Base-by-base conservation (phyloP, 2,113 vertebrate genomes). In the Mormyrus iriodes region DNA sequence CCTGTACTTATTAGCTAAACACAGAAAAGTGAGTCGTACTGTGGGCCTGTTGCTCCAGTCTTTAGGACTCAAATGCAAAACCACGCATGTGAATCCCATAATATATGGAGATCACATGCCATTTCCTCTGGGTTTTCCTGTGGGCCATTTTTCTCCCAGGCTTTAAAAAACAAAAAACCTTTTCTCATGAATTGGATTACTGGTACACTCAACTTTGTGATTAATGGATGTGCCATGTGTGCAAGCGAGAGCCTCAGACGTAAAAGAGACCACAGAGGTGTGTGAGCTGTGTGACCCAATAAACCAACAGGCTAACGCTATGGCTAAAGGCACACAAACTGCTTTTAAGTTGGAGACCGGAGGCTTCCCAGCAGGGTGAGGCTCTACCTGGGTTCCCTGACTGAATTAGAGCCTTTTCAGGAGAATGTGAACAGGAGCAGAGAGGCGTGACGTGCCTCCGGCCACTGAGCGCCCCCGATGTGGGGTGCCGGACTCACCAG, bases 401-500 rank as follows among this genome's bases (percentile, higher is more conserved):
- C 15, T 79, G 73, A 79, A 42, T 42, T 5, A 19, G 73, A 5
- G 35, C 35, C 35, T 10, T 69, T 69, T 69, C 61, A 69, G n/a
- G 61, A 69, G n/a, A 31, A 31, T 31, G 58, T 65, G n/a, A 69
- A 69, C n/a, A 12, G 61, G 9, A 13, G 61, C n/a, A 69, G 61
- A n/a, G 61, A 69, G 61, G 61, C 61, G 27, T 69, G 61, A 69
- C 61, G 10, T 31, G n/a, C 10, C 3, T 31, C n/a, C 61, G n/a
- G 61, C 10, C 27, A 0, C 61, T 0, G 61, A 31, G n/a, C 2
- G 27, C 61, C 61, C 61, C 61, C n/a, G 10, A n/a, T 4, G 61
- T 0, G n/a, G 61, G 61, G n/a, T 4, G 61, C 61, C 10, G 10
- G 55, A 94, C 91, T 91, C 89, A 95, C 96, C 95, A 94, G 96